phyloP scores from a whole-genome alignment of 2,888 invertebrate species.

The Drosophila peninsularis region DNA sequence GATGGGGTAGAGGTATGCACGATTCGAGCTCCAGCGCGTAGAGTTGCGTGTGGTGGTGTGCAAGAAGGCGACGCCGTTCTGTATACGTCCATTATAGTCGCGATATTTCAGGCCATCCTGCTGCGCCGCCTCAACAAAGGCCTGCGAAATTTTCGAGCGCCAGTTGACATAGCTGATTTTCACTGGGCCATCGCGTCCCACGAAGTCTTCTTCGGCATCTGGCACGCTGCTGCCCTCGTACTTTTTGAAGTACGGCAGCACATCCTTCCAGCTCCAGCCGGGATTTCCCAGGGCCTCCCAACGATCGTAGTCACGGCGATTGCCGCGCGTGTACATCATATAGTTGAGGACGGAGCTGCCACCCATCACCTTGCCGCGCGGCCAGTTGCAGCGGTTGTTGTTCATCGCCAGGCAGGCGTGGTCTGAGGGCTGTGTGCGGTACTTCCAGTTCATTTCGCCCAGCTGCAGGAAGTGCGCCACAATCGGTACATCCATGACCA shows the following conservation, averaged over 20 bases:
- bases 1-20: constrained; percentile 87
- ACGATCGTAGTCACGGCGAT: constrained; percentile 89
- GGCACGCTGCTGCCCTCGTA: constrained; percentile 89
- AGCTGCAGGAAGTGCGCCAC: constrained; percentile 90
- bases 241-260: constrained; percentile 91
- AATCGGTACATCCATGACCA: constrained; percentile 91
- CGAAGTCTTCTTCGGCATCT: constrained; percentile 84
- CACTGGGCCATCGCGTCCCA: constrained; percentile 86
- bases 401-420: constrained; percentile 91
- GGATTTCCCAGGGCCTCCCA: constrained; percentile 90
- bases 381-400: constrained; percentile 91
- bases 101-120: constrained; percentile 88
- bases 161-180: constrained; percentile 87
- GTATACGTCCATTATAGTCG: constrained; percentile 88
- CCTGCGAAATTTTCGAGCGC: constrained; percentile 87
- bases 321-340: constrained; percentile 92
- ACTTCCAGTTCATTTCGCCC: constrained; percentile 90
- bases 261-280: constrained; percentile 90
- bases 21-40: constrained; percentile 87
- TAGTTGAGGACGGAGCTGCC: constrained; percentile 92
- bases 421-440: constrained; percentile 91
- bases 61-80: constrained; percentile 87
- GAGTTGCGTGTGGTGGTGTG: constrained; percentile 88
- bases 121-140: constrained; percentile 88
- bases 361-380: constrained; percentile 92